phyloP scores from a whole-genome alignment of 2,797 vertebrate species.

The Oryzias sinensis region DNA sequence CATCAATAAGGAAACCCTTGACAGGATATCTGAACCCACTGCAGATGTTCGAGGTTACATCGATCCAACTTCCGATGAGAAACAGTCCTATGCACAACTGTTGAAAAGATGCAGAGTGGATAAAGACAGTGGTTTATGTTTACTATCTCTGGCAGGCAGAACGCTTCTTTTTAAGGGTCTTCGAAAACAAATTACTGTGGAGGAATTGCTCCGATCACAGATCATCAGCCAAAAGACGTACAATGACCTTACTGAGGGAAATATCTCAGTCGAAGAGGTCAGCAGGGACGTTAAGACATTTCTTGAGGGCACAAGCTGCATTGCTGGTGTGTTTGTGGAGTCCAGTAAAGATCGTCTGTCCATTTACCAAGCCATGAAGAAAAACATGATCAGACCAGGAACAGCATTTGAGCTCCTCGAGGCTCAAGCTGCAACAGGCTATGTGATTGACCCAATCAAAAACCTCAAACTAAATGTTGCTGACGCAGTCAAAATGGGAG shows the following conservation, averaged over 20 bases:
- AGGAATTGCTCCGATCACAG: conserved; percentile 89
- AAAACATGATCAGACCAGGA: conserved; percentile 95
- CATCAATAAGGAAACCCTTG: conserved; percentile 88
- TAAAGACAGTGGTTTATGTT: conserved; percentile 78
- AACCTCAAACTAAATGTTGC: conserved; percentile 90
- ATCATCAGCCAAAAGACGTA: conserved; percentile 89
- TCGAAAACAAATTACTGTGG: conserved; percentile 90
- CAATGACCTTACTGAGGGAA: conserved; percentile 85
- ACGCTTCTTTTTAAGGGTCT: conserved; percentile 90
- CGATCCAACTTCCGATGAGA: conserved; percentile 89
- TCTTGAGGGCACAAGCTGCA: conserved; percentile 93
- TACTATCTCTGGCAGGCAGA: conserved; percentile 85
- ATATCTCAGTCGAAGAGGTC: conserved; percentile 88
- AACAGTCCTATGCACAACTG: conserved; percentile 87
- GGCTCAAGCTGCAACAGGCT: conserved; percentile 95
- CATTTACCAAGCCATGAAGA: conserved; percentile 98
- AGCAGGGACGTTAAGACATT: conserved; percentile 87
- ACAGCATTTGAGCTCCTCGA: conserved; percentile 97
- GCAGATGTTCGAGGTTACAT: conserved; percentile 80
- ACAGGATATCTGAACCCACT: conserved; percentile 82
- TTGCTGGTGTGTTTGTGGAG: conserved; percentile 92
- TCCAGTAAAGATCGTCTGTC: conserved; percentile 91
- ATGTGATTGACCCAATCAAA: conserved; percentile 95
- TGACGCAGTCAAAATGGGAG: conserved; percentile 90
- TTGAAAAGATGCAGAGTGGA: conserved; percentile 84